Percentiles rank a stretch among this genome's conserved stretches.
These are phyloP conservation scores for Asobara japonica DNA, from an alignment of 1,140 invertebrate species.

Conservation along the genomic window DNA sequence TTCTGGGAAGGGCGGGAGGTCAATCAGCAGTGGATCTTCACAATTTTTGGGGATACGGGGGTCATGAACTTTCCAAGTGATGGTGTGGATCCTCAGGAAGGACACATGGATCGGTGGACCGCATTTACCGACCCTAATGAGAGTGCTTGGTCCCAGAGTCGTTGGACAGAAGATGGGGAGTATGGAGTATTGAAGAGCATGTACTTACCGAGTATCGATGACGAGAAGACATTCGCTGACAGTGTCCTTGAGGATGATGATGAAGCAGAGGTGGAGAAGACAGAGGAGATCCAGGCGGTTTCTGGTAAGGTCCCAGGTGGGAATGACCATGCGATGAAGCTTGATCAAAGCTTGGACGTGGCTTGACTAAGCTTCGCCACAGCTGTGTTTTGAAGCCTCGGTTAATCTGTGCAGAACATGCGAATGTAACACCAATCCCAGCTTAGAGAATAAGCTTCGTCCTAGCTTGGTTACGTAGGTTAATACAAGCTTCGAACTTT, in stretches of 20 bases:
- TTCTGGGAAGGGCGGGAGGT: slow-evolving; percentile 58
- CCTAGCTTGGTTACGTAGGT: too few relatives aligned
- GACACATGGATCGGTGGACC: slow-evolving; percentile 33
- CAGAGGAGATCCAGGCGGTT: slow-evolving; percentile 32
- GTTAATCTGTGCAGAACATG: too few relatives aligned
- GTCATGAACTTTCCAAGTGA: slow-evolving; percentile 61
- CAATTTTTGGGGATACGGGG: slow-evolving; percentile 53
- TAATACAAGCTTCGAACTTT: too few relatives aligned
- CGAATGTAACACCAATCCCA: background rate
- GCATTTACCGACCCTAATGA: slow-evolving; percentile 34
- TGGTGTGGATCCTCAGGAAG: slow-evolving; percentile 17
- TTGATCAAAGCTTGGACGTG: too few relatives aligned
- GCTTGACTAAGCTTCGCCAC: too few relatives aligned
- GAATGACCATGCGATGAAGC: too few relatives aligned
- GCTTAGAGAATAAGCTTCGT: too few relatives aligned
- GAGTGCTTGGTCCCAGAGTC: slow-evolving; percentile 20
- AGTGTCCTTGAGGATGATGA: slow-evolving; percentile 28
- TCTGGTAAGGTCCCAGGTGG: too few relatives aligned
- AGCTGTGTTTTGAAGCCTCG: too few relatives aligned
- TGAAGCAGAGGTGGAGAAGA: slow-evolving; percentile 34
- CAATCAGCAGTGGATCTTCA: slow-evolving; percentile 59
- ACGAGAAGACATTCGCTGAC: background rate
- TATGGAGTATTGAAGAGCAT: slow-evolving; percentile 28
- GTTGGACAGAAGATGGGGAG: background rate
- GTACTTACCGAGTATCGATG: background rate